These are phyloP conservation scores for Calliscelio sp. DNA, from an alignment of 2,888 invertebrate species.

Conservation along the genomic window DNA sequence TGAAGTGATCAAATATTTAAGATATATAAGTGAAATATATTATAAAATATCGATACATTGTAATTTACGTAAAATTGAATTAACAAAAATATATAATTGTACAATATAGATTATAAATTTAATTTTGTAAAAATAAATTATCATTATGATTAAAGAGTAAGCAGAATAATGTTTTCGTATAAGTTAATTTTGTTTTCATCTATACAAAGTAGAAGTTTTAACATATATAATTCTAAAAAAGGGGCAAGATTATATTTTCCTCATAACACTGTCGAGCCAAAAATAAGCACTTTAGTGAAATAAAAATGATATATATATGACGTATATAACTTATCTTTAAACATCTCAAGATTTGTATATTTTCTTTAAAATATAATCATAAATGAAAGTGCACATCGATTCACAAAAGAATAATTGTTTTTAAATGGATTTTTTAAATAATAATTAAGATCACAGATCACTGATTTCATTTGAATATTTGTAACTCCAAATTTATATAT, in stretches of 20 bases:
- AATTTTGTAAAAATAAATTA: too few relatives aligned
- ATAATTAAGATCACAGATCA: neutral
- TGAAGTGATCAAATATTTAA: neutral
- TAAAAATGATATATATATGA: neutral
- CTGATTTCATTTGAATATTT: neutral
- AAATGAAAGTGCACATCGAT: too few relatives aligned
- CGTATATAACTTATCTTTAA: too few relatives aligned
- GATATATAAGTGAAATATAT: neutral
- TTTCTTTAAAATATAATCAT: too few relatives aligned
- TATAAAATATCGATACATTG: neutral
- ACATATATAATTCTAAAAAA: slow-evolving; percentile 8
- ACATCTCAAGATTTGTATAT: too few relatives aligned
- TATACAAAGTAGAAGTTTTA: neutral
- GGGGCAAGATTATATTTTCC: slow-evolving; percentile 3
- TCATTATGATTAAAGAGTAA: too few relatives aligned
- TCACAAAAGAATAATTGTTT: too few relatives aligned
- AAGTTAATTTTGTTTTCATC: neutral
- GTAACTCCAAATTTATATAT: too few relatives aligned
- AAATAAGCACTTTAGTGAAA: neutral
- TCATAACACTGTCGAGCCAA: too few relatives aligned
- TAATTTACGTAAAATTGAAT: neutral
- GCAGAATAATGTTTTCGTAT: too few relatives aligned
- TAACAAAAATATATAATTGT: neutral
- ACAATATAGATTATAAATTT: too few relatives aligned
- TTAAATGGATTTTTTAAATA: neutral